These are phyloP conservation scores for Anser cygnoides DNA, from an alignment of 2,113 vertebrate species.

Conservation along the genomic window DNA sequence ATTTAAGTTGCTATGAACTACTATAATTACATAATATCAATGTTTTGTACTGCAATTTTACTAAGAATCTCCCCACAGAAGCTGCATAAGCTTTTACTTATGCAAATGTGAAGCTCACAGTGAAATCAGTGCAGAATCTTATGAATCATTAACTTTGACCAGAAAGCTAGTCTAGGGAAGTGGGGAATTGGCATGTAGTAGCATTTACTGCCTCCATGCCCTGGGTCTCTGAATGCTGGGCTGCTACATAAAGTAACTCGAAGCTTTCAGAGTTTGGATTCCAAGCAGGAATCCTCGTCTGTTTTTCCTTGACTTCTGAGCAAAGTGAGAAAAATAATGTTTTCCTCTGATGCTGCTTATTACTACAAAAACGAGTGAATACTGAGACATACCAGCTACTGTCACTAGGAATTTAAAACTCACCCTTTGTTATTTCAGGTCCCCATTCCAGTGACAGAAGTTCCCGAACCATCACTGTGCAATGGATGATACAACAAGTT, in stretches of 20 bases:
- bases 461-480: conserved; percentile 76
- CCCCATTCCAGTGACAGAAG: conserved; percentile 76
- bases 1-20: conserved; percentile 36
- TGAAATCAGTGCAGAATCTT: conserved; percentile 22
- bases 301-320: not conserved
- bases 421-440: conserved; percentile 64
- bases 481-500: conserved; percentile 75
- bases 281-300: not conserved
- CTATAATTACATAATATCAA: conserved; percentile 58
- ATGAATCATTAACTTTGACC: conserved; percentile 44
- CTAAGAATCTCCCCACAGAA: conserved; percentile 30
- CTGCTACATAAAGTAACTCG: not conserved
- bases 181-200: rapidly evolving
- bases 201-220: not conserved
- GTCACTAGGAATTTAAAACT: conserved; percentile 36
- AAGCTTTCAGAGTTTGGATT: not conserved
- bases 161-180: not conserved
- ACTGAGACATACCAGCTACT: not conserved
- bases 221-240: not conserved
- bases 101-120: conserved; percentile 16
- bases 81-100: conserved; percentile 38
- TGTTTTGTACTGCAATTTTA: conserved; percentile 50
- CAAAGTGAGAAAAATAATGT: not conserved
- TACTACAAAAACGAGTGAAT: not conserved
- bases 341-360: not conserved